A percentile compares a stretch with the other conserved stretches of the same genome.
These are phyloP conservation scores for Percina caprodes DNA, from an alignment of 2,113 vertebrate species.

Conservation along the genomic window DNA sequence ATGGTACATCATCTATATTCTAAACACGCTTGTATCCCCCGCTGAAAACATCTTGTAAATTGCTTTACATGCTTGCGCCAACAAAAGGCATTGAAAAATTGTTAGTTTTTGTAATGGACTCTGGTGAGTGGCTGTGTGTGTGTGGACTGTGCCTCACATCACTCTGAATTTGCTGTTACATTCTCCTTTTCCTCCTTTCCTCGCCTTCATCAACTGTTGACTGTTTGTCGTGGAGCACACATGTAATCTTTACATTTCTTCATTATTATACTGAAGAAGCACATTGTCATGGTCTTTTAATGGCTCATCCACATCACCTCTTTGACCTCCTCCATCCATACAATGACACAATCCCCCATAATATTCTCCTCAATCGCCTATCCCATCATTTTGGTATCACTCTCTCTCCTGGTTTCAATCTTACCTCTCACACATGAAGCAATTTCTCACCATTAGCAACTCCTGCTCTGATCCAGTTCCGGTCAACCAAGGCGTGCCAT, in stretches of 20 bases:
- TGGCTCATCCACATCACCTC: too few species aligned
- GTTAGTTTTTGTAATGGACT: background rate
- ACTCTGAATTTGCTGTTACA: background rate
- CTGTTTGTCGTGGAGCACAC: background rate
- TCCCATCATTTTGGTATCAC: too few species aligned
- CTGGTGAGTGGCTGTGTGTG: background rate
- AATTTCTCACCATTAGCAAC: too few species aligned
- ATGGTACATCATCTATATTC: background rate
- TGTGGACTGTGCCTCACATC: conserved; percentile 1
- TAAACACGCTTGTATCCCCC: background rate
- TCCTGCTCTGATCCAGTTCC: too few species aligned
- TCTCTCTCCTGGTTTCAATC: too few species aligned
- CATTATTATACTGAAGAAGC: background rate
- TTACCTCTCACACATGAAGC: too few species aligned
- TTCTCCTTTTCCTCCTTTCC: background rate
- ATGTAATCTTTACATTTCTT: background rate
- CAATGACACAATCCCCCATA: too few species aligned
- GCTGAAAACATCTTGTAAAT: background rate
- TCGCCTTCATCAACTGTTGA: background rate
- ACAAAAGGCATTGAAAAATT: background rate
- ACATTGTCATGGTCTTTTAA: background rate
- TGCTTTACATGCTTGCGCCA: too few species aligned
- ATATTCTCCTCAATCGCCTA: too few species aligned
- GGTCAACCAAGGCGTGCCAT: too few species aligned
- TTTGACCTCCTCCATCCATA: too few species aligned